Evolutionary conservation across 1,140 invertebrate species (phyloP), one percentile per base, ranked within the genome.

Genomic region (Musca vetustissima): DNA sequence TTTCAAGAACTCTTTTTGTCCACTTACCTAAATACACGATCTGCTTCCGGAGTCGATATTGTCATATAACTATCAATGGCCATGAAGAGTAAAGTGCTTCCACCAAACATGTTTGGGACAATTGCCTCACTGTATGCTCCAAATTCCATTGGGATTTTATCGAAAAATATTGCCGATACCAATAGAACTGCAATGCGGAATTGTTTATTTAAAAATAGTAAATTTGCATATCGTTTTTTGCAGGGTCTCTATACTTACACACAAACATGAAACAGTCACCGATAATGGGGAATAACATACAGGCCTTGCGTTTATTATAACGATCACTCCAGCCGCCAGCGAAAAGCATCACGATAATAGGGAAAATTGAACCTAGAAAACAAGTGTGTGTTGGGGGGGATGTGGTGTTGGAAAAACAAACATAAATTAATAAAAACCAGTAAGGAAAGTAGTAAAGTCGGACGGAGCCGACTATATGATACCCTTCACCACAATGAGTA

Each of bases 281-380:
- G 7, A 86, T 68, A 28, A 89, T 84, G 2, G 89, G 88, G 24
- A 89, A 69, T 11, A 90, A 72, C 74, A 90, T 85, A 67, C 86
- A 88, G 21, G 89, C 85, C 81, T 91, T 91, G 48, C 88, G 74
- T 69, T 87, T 86, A 66, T 89, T 88, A 55, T 88, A 86, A 47
- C 86, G 84, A 76, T 89, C 88, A 70, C 88, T 88, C 85, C 87
- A 87, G 1, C 87, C 86, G 69, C 90, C 88, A 72, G 90, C 80
- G 80, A 90, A 86, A 55, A 89, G 76, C 13, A 88, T 83, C 69
- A 89, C 83, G 28, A 89, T 84, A 2, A 88, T 76, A 0, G 88
- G 88, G 64, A 90, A 85, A 6, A 86, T 83, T 0, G 86, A 85
- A 69, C 85, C 85, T 81, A n/a, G n/a, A n/a, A n/a, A n/a, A n/a